Evolutionary conservation across 2,113 vertebrate species (phyloP).

Genomic region (Carassius auratus): DNA sequence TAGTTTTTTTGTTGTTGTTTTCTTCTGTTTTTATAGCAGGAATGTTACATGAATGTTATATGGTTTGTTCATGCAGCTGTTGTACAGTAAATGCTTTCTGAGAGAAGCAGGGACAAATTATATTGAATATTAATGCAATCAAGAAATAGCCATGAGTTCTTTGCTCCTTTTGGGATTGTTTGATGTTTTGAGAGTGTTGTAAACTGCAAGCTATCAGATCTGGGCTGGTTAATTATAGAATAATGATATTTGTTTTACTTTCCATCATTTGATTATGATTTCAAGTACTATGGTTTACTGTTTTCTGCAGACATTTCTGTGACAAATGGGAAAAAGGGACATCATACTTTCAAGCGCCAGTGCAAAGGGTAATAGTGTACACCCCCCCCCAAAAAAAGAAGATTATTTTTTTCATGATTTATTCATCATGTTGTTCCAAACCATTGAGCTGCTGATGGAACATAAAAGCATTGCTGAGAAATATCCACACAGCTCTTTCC

Average conservation of each 20-base stretch:
- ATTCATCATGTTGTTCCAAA: not conserved
- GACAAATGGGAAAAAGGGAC: not conserved
- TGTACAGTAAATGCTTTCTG: not conserved
- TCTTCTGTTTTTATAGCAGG: not conserved
- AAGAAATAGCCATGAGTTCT: not conserved
- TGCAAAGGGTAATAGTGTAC: not conserved
- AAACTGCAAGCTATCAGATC: not conserved
- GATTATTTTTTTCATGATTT: not conserved
- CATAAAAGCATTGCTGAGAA: no score
- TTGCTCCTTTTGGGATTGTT: not conserved
- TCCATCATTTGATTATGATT: not conserved
- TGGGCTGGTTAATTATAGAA: not conserved
- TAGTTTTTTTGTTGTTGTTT: not conserved
- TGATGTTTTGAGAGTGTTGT: not conserved
- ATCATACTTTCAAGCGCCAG: not conserved
- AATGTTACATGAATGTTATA: not conserved
- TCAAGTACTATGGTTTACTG: not conserved
- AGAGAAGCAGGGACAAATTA: not conserved
- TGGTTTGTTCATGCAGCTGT: not conserved
- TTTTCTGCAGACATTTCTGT: not conserved
- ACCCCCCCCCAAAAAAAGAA: not conserved
- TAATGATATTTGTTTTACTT: not conserved
- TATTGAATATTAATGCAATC: not conserved
- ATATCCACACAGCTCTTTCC: no score
- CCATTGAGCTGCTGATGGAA: not conserved